Evolutionary conservation across 2,113 vertebrate species (phyloP), one percentile per base, ranked within the genome.

Genomic region (Istiophorus platypterus): DNA sequence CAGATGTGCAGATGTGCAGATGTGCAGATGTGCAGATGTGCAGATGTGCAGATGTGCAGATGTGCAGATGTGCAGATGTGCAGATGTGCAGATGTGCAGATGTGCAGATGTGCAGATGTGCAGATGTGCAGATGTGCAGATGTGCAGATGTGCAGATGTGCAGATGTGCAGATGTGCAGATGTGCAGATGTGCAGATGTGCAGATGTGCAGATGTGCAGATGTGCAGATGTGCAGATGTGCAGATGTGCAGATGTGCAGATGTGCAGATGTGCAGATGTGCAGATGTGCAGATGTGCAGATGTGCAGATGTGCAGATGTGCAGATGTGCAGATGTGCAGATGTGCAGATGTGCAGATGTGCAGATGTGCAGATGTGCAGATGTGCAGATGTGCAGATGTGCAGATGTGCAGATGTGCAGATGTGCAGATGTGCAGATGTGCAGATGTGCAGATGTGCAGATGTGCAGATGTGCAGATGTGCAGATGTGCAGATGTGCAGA

Each of bases 51-150:
- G 12, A 45, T 29, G n/a, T n/a, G 22, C 34, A 37, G n/a, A n/a
- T n/a, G 29, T 18, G 72, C 41, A 54, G 52, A 78, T 49, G 34
- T 61, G 26, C 8, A 27, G 12, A 45, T 29, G n/a, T n/a, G 22
- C 34, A 37, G n/a, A n/a, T n/a, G 29, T 18, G 72, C 41, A 54
- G 52, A 78, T 49, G 34, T 61, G 26, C 8, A 27, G 12, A 45
- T 29, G n/a, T n/a, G 22, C 34, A 37, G n/a, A n/a, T n/a, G 29
- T 18, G 72, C 41, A 54, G 52, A 78, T 49, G 34, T 61, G 26
- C 8, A 27, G 12, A 45, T 29, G n/a, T n/a, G 22, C 34, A 37
- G n/a, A n/a, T n/a, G 29, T 18, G 72, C 41, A 54, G 52, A 78
- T 49, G 34, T 61, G 26, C 8, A 27, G 12, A 45, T 29, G n/a